Evolutionary conservation across 2,113 vertebrate species (phyloP).

Genomic region (Gavia stellata): DNA sequence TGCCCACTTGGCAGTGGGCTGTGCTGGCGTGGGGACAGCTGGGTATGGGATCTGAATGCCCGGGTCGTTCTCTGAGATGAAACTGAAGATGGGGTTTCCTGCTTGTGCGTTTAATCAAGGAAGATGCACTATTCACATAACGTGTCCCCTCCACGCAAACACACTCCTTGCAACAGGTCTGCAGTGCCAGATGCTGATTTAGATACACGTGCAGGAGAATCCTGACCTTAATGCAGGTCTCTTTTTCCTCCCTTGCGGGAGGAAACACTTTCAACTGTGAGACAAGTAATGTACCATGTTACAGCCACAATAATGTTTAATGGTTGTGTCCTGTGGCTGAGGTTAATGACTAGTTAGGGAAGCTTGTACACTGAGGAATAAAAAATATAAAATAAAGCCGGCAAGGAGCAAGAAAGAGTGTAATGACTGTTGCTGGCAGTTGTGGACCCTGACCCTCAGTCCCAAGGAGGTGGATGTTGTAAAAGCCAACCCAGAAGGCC

Average conservation of each 20-base stretch:
- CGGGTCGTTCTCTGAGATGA: neutral
- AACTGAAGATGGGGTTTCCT: neutral
- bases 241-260: neutral
- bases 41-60: neutral
- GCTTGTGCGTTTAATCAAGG: neutral
- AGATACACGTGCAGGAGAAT: neutral
- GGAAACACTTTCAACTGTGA: neutral
- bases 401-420: neutral
- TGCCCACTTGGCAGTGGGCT: neutral
- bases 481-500: neutral
- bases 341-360: constrained; percentile 51
- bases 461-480: neutral
- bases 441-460: neutral
- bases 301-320: constrained; percentile 50
- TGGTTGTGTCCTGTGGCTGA: constrained; percentile 25
- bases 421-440: neutral
- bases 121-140: neutral
- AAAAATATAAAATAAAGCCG: neutral
- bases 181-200: neutral
- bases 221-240: neutral
- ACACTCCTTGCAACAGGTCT: neutral
- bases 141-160: neutral
- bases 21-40: neutral
- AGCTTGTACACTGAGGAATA: neutral
- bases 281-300: constrained; percentile 50